Evolutionary conservation across 2,888 invertebrate genomes (phyloP).

Genomic region (Eristalinus sepulchralis): DNA sequence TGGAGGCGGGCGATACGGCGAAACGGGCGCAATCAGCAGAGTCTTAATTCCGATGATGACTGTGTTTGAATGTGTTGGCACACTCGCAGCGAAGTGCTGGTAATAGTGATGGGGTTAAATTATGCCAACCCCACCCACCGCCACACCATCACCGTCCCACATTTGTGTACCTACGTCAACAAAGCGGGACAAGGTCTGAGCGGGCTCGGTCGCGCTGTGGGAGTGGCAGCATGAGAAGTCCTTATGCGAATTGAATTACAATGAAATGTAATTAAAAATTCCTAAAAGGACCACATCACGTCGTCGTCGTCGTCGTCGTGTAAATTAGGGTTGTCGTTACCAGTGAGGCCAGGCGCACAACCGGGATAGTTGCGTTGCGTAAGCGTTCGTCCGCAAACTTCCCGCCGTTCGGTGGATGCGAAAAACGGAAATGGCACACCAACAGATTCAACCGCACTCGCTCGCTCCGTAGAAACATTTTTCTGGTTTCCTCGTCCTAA

Average conservation of each 20-base stretch:
- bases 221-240: slow-evolving; percentile 25
- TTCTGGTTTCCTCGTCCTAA: background rate
- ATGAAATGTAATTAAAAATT: slow-evolving; percentile 63
- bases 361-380: slow-evolving; percentile 30
- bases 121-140: slow-evolving; percentile 30
- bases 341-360: background rate
- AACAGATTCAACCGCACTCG: background rate
- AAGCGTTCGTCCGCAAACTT: slow-evolving; percentile 14
- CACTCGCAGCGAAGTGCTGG: background rate
- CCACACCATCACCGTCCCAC: background rate
- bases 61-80: slow-evolving; percentile 23
- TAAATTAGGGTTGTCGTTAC: slow-evolving; percentile 57
- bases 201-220: background rate
- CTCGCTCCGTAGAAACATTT: background rate
- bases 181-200: slow-evolving; percentile 17
- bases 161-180: background rate
- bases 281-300: slow-evolving; percentile 61
- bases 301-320: slow-evolving; percentile 45
- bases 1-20: background rate
- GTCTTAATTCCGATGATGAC: slow-evolving; percentile 43
- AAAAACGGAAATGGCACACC: slow-evolving; percentile 8
- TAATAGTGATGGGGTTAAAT: slow-evolving; percentile 34
- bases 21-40: slow-evolving; percentile 31
- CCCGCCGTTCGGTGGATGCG: slow-evolving; percentile 14
- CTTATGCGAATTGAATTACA: slow-evolving; percentile 59